phyloP scores from a whole-genome alignment of 2,888 invertebrate genomes.

The Mantis religiosa region DNA sequence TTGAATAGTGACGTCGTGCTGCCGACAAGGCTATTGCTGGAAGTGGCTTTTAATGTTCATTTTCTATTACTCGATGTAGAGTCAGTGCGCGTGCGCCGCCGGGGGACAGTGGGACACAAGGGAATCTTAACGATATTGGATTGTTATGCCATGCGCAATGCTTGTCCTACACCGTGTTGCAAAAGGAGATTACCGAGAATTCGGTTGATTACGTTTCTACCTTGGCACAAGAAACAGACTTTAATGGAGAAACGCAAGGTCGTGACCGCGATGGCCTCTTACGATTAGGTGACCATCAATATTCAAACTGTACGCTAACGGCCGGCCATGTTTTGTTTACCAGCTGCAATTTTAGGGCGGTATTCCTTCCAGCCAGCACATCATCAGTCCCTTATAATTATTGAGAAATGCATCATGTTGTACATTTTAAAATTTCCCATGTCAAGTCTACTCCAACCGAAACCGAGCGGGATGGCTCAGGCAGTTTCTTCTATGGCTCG shows the following conservation, averaged over 20 bases:
- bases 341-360: no score
- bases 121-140: neutral
- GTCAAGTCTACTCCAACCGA: no score
- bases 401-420: no score
- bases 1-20: neutral
- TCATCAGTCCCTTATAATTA: no score
- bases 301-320: neutral
- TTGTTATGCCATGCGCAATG: neutral
- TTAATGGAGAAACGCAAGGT: neutral
- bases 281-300: neutral
- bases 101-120: neutral
- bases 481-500: no score
- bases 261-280: neutral
- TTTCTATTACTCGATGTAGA: neutral
- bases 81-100: neutral
- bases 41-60: neutral
- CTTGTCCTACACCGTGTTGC: neutral
- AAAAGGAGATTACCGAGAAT: neutral
- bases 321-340: neutral
- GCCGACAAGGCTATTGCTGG: neutral
- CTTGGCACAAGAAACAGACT: neutral
- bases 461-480: no score
- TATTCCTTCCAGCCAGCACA: no score
- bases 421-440: no score
- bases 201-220: neutral